These are phyloP conservation scores for Otolemur garnettii DNA, from an alignment of 2,113 vertebrate species.

Conservation along the genomic window DNA sequence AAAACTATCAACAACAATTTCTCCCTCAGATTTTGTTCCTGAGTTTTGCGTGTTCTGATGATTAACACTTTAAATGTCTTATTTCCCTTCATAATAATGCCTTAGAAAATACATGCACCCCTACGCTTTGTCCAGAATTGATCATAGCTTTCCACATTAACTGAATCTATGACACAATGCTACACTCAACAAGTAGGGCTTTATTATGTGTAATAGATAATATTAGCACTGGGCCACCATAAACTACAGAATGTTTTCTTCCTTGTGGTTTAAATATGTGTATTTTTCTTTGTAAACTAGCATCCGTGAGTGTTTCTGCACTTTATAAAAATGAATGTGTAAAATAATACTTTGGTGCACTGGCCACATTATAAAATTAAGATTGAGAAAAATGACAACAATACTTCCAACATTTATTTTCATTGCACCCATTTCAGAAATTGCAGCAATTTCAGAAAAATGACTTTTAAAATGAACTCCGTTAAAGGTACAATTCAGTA, in stretches of 20 bases:
- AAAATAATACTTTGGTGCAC: not conserved
- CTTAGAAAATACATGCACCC: not conserved
- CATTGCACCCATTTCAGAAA: not conserved
- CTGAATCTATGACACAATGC: not conserved
- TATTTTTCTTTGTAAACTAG: constrained; percentile 21
- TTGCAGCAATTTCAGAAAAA: not conserved
- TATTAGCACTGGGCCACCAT: not conserved
- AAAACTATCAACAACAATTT: constrained; percentile 53
- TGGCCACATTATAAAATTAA: constrained; percentile 13
- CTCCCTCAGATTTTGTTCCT: not conserved
- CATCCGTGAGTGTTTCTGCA: not conserved
- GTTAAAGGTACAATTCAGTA: not conserved
- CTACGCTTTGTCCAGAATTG: constrained; percentile 33
- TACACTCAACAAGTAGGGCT: not conserved
- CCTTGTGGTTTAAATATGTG: not conserved
- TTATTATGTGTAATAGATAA: not conserved
- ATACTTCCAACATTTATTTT: not conserved
- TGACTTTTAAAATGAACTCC: not conserved
- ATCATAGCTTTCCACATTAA: not conserved
- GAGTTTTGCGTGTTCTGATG: not conserved
- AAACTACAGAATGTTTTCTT: not conserved
- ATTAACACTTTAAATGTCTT: not conserved
- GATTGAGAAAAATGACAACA: constrained; percentile 17
- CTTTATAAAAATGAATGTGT: constrained; percentile 28
- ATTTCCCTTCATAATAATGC: constrained; percentile 37